phyloP scores from a whole-genome alignment of 2,113 vertebrate genomes.

The Smithornis capensis region DNA sequence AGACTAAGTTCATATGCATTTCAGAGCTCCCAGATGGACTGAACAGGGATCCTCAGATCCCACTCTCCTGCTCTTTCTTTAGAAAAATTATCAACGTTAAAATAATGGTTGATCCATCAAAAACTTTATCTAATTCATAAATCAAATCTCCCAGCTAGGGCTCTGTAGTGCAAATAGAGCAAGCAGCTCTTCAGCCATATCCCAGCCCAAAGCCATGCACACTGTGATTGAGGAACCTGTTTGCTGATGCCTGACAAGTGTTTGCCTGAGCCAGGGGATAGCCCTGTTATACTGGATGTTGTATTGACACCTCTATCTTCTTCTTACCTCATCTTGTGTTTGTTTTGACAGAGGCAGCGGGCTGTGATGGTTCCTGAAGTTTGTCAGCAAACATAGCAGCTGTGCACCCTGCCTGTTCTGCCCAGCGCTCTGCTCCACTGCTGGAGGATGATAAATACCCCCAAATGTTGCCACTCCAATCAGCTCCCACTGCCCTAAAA shows the following conservation, averaged over 20 bases:
- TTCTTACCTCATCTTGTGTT: not conserved
- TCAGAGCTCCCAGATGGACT: not conserved
- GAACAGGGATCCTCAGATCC: not conserved
- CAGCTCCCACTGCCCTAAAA: not conserved
- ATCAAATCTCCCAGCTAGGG: not conserved
- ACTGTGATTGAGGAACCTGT: not conserved
- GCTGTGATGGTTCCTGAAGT: not conserved
- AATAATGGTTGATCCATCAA: not conserved
- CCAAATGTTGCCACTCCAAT: not conserved
- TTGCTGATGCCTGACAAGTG: not conserved
- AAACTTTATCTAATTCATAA: not conserved
- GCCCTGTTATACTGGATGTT: not conserved
- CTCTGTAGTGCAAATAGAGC: not conserved
- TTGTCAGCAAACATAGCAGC: not conserved
- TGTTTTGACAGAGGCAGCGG: constrained; percentile 43
- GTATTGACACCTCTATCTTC: not conserved
- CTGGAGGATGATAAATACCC: not conserved
- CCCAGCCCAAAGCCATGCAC: not conserved
- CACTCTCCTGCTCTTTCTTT: not conserved
- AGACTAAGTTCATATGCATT: not conserved
- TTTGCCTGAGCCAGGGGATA: not conserved
- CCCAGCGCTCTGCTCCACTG: not conserved
- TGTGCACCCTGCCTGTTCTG: not conserved
- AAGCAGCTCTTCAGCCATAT: not conserved
- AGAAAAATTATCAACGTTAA: not conserved